Evolutionary conservation across 2,888 invertebrate genomes (phyloP).

Genomic region (Orgyia antiqua): DNA sequence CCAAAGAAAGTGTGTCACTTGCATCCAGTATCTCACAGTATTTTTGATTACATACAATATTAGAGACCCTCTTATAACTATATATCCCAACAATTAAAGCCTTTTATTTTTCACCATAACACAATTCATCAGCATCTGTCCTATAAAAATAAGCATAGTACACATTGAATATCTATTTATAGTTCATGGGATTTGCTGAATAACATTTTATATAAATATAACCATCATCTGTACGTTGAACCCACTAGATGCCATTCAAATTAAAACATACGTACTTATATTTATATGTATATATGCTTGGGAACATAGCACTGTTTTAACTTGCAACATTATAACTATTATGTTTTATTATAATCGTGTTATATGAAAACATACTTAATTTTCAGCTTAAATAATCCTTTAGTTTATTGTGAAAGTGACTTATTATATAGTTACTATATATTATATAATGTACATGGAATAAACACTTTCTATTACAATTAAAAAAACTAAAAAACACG

Average conservation of each 20-base stretch:
- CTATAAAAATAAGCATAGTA: not conserved
- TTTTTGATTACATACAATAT: too few species aligned
- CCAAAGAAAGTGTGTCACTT: too few species aligned
- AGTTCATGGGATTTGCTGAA: slow-evolving; percentile 28
- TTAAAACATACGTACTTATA: slow-evolving; percentile 15
- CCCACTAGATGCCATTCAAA: slow-evolving; percentile 18
- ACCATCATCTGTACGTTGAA: slow-evolving; percentile 27
- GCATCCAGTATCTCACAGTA: too few species aligned
- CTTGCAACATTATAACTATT: not conserved
- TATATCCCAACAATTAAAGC: too few species aligned
- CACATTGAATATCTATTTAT: slow-evolving; percentile 14
- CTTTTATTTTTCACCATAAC: not conserved
- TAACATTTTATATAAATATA: slow-evolving; percentile 26
- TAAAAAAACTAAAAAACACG: too few species aligned
- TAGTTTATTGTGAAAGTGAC: not conserved
- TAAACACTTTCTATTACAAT: too few species aligned
- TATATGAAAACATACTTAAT: not conserved
- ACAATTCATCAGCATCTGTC: not conserved
- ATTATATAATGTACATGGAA: too few species aligned
- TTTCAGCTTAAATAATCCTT: not conserved
- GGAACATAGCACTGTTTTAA: not conserved
- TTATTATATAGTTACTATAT: too few species aligned
- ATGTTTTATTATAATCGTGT: not conserved
- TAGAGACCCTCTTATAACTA: too few species aligned
- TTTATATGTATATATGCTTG: too few species aligned